Evolutionary conservation across 2,888 invertebrate species (phyloP).

Genomic region (Orchestes rusci): DNA sequence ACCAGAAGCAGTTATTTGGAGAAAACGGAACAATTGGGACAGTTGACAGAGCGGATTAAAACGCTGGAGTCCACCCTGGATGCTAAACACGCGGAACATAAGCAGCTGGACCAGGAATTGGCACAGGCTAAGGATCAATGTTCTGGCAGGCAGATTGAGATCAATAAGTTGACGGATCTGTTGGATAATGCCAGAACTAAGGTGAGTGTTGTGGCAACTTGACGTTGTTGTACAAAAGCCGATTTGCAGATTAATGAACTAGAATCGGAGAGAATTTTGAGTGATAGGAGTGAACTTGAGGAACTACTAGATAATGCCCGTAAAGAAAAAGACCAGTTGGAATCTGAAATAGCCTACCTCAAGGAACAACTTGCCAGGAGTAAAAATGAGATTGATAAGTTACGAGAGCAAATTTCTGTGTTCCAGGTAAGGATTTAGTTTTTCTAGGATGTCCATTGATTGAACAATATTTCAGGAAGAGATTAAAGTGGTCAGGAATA

Average conservation of each 20-base stretch:
- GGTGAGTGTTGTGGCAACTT: slow-evolving; percentile 40
- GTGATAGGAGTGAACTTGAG: slow-evolving; percentile 65
- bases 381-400: slow-evolving; percentile 59
- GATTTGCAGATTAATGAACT: slow-evolving; percentile 54
- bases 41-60: slow-evolving; percentile 62
- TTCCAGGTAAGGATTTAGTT: slow-evolving; percentile 42
- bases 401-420: slow-evolving; percentile 60
- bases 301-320: slow-evolving; percentile 60
- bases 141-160: slow-evolving; percentile 71
- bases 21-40: slow-evolving; percentile 57
- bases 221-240: too few relatives aligned
- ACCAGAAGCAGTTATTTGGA: slow-evolving; percentile 44
- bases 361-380: slow-evolving; percentile 64
- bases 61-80: slow-evolving; percentile 68
- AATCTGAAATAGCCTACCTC: slow-evolving; percentile 58
- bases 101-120: slow-evolving; percentile 66
- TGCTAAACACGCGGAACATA: slow-evolving; percentile 65
- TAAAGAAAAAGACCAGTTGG: slow-evolving; percentile 66
- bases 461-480: slow-evolving; percentile 49
- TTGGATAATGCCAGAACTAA: slow-evolving; percentile 81
- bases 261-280: slow-evolving; percentile 59
- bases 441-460: background rate
- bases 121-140: slow-evolving; percentile 65
- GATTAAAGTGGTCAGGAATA: slow-evolving; percentile 69
- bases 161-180: slow-evolving; percentile 66